Base-by-base conservation (phyloP, 2,797 vertebrate species). In the Vespertilio murinus region DNA sequence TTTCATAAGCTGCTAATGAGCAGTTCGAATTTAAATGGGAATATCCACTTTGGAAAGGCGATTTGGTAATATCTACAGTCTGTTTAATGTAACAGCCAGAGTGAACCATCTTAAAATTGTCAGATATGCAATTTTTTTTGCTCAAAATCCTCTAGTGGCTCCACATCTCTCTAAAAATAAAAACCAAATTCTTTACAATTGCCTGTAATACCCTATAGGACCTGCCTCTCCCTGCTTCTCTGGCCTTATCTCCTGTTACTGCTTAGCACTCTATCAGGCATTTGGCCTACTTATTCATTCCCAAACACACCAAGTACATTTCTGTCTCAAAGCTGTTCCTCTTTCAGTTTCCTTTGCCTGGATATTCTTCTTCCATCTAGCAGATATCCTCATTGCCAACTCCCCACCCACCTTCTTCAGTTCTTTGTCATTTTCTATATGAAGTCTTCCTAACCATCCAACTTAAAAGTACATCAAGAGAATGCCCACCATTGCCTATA, bases 341-440 rank as follows among this genome's bases (percentile, higher is more conserved):
- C 38, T 71, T 71, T 12, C 4, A 59, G 38, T 52, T 61, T 82
- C n/a, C 42, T 93, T 52, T 80, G 30, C 67, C 14, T 81, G 14
- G 80, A 49, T 87, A 12, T 28, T 69, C n/a, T 81, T 81, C 30
- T 4, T 61, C 59, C 61, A 42, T 45, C 35, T 45, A 67, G 38
- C 38, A 70, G 17, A 42, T 17, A 75, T 52, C 42, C 35, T 90
- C 40, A 6, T 81, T 61, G 14, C 22, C 22, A 16, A 30, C 33
- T 90, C 35, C 13, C 25, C 14, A 13, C 13, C 25, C 14, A 13
- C 16, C 49, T 80, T 28, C 38, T 73, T 84, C 25, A 94, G 56
- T 42, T 89, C 56, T 79, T 95, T 80, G 65, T 74, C 40, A 61
- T 89, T 95, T 90, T 89, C 47, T 80, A 52, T 18, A 20, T 85